Evolutionary conservation across 2,797 vertebrate genomes (phyloP).

Genomic region (Peromyscus eremicus): DNA sequence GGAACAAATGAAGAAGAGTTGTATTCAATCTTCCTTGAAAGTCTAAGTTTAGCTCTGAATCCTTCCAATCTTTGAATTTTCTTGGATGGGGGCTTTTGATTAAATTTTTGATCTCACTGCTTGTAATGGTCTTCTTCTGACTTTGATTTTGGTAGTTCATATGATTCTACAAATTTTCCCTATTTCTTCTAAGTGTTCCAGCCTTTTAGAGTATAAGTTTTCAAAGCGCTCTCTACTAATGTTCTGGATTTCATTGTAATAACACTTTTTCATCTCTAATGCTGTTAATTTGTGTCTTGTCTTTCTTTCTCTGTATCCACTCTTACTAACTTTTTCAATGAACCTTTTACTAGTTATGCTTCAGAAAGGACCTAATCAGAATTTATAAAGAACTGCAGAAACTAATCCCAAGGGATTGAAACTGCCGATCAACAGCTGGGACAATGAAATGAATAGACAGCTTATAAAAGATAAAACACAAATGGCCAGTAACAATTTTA

Average conservation of each 20-base stretch:
- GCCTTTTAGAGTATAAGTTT: not conserved
- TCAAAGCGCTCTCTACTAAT: not conserved
- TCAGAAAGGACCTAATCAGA: not conserved
- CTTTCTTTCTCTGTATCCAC: not conserved
- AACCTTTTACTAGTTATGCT: not conserved
- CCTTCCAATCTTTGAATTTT: not conserved
- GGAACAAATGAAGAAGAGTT: not conserved
- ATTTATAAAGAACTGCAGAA: not conserved
- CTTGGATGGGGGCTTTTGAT: not conserved
- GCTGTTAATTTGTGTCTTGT: not conserved
- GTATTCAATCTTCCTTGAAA: not conserved
- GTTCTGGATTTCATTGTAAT: not conserved
- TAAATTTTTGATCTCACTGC: not conserved
- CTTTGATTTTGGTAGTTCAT: not conserved
- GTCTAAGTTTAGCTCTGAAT: not conserved
- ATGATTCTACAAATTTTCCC: not conserved
- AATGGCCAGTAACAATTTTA: not conserved
- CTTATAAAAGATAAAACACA: not conserved
- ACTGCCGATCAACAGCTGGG: not conserved
- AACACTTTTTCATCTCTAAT: not conserved
- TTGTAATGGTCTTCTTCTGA: not conserved
- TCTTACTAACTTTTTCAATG: not conserved
- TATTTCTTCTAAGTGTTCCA: not conserved
- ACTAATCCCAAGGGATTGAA: not conserved
- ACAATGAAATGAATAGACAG: not conserved